A percentile compares a stretch with the other conserved stretches of the same genome.
These are phyloP conservation scores for Drepana falcataria DNA, from an alignment of 2,888 invertebrate species.

Conservation along the genomic window DNA sequence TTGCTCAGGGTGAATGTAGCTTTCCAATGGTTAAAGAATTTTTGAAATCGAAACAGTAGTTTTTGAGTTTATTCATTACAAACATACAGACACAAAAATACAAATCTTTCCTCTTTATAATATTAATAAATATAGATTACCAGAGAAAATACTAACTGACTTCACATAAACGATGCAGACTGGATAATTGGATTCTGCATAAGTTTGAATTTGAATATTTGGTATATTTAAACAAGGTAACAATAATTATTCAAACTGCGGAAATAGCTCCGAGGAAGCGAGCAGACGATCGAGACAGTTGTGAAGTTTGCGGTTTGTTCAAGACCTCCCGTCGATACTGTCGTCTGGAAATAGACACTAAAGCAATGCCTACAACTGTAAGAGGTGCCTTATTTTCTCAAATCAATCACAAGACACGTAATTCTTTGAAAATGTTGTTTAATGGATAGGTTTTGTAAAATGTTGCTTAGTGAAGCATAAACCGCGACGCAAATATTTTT, in stretches of 20 bases:
- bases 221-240: constrained; percentile 6
- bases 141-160: constrained; percentile 34
- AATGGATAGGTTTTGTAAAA: background rate
- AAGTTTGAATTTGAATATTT: constrained; percentile 35
- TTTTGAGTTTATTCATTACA: too few species aligned
- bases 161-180: constrained; percentile 25
- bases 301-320: constrained; percentile 36
- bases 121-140: too few species aligned
- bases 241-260: constrained; percentile 21
- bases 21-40: too few species aligned
- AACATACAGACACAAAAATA: too few species aligned
- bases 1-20: too few species aligned
- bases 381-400: background rate
- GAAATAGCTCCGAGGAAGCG: constrained; percentile 22
- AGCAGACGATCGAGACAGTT: constrained; percentile 22
- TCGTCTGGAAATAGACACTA: constrained; percentile 13
- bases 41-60: too few species aligned
- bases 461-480: background rate
- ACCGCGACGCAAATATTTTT: background rate
- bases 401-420: background rate
- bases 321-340: constrained; percentile 27
- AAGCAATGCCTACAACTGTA: background rate
- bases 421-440: background rate
- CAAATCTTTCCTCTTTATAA: too few species aligned
- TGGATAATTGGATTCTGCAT: constrained; percentile 48